Base-by-base conservation (phyloP, 1,140 invertebrate genomes). In the Zaprionus capensis region DNA sequence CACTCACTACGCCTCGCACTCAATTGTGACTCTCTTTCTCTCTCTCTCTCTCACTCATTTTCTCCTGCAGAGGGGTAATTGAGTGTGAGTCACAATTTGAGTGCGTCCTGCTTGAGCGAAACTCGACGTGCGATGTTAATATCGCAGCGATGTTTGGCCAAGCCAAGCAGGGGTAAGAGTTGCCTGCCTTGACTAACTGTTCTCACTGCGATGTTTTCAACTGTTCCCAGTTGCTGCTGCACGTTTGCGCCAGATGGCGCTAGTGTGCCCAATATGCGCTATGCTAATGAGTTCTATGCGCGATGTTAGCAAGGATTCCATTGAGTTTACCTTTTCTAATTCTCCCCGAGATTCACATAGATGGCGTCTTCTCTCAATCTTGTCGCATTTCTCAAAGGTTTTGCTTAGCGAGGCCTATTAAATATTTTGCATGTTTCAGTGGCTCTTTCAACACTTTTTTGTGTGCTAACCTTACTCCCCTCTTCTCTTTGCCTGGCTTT, bases 341-440 rank as follows among this genome's bases (percentile, higher is more conserved):
- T 31, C 53, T 66, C 34, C 26, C 20, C 22, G 12, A 49, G 34
- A 15, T n/a, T 58, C 9, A 22, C 20, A 46, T 46, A 76, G 73
- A 59, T 41, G 73, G 73, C 68, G 68, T 44, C 57, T 7, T 28
- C 26, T 11, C 28, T 34, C 31, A 34, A 34, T 34, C 31, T 34
- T 9, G 2, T 11, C 7, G 12, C 24, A 38, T 24, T 15, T 41
- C 38, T 15, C 38, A n/a, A 5, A 38, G 14, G n/a, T 26, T 58
- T 66, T 22, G 11, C 24, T 46, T 24, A 14, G 11, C 20, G 9
- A 76, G 68, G 73, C 68, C 68, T 65, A 66, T 71, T 76, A 76
- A 71, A 71, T 76, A 76, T 76, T 69, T 62, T 57, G 65, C 66
- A 71, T 64, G 53, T 69, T 75, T 63, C 71, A 70, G 65, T 62